Base-by-base conservation (phyloP, 2,888 invertebrate genomes). In the Hylaea fasciaria region DNA sequence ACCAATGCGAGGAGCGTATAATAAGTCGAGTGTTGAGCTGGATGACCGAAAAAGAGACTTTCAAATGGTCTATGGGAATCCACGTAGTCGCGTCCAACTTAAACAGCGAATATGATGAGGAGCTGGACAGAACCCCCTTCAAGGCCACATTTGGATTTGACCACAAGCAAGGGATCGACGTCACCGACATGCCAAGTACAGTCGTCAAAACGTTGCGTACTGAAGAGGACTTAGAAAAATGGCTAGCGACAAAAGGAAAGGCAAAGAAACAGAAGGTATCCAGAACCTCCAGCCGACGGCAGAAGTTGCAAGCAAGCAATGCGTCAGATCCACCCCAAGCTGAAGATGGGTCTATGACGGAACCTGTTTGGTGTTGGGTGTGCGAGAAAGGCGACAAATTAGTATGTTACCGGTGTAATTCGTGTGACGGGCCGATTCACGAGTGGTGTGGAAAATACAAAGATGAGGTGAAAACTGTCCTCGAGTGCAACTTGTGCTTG, bases 331-430 rank as follows among this genome's bases (percentile, higher is more conserved):
- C 28, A n/a, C n/a, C n/a, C n/a, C n/a, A n/a, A n/a, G n/a, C n/a
- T n/a, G n/a, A n/a, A n/a, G n/a, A n/a, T n/a, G n/a, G n/a, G n/a
- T n/a, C n/a, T n/a, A n/a, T n/a, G n/a, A n/a, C n/a, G n/a, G 35
- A 35, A 8, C 9, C 5, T 35, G 35, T 35, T 35, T 55, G 55
- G 55, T 55, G 55, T 10, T 55, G 55, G 47, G 47, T 55, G 0
- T 55, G 55, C 47, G 55, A 46, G 8, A 41, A 46, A 13, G 44
- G 13, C 13, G 53, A 55, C 2, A 11, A 35, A 11, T 8, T 8
- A 16, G 47, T 55, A 5, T 13, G 41, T 16, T 32, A 10, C 10
- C 7, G n/a, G n/a, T 55, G 55, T 13, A 5, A 41, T 29, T 46
- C 41, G 0, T 55, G 47, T 11, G 32, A 48, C 11, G 54, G 47